Percentiles rank a stretch among this genome's conserved stretches.
phyloP scores from a whole-genome alignment of 2,113 vertebrate species.

The Otolemur garnettii region DNA sequence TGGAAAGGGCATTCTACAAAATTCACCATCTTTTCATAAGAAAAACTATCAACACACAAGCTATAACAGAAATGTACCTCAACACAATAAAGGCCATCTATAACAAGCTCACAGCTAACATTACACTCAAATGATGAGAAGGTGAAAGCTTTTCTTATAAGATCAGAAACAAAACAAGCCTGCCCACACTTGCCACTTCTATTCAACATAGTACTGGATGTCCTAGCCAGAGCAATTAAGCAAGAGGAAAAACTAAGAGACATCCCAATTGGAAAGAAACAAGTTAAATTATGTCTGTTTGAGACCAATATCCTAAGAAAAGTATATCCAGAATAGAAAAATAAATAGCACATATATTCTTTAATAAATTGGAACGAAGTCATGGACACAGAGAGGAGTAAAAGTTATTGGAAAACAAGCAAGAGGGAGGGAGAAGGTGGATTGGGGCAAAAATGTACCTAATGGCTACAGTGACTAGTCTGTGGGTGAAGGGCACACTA shows the following conservation, averaged over 20 bases:
- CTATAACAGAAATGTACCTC: background rate
- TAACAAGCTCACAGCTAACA: background rate
- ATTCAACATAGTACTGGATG: background rate
- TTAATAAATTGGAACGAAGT: too few species aligned
- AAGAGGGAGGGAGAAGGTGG: too few species aligned
- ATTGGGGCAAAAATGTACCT: too few species aligned
- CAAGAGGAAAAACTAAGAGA: background rate
- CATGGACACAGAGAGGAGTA: too few species aligned
- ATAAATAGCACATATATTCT: too few species aligned
- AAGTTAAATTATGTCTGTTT: too few species aligned
- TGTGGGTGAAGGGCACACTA: too few species aligned
- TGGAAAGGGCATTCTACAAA: background rate
- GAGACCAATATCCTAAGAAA: too few species aligned
- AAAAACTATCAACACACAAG: background rate
- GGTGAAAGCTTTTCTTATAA: background rate
- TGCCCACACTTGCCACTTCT: background rate
- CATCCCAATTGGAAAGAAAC: background rate
- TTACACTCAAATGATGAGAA: background rate
- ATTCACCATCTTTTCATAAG: background rate
- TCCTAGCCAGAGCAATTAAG: background rate
- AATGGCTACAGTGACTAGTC: too few species aligned
- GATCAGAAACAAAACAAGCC: background rate
- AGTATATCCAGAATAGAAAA: too few species aligned
- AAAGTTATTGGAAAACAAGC: too few species aligned
- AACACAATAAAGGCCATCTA: background rate